Percentiles rank a stretch among this genome's conserved stretches.
Conservation (phyloP, 2,113 vertebrate species). For the Chauna torquata region DNA sequence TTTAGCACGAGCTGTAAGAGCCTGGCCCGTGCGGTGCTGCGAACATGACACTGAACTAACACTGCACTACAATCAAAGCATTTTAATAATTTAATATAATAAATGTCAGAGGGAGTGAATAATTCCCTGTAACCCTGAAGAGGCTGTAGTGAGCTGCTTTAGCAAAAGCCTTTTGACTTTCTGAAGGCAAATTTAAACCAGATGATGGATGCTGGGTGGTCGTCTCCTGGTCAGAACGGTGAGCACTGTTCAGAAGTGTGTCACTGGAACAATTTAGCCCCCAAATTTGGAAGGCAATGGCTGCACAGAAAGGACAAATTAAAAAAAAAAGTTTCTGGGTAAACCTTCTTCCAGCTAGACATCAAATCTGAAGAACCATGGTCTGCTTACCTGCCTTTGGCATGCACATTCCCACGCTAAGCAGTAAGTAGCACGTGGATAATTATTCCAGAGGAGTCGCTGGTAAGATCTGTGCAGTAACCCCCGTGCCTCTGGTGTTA, state of each 20-base stretch:
- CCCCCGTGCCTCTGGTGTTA: background rate
- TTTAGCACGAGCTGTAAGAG: background rate
- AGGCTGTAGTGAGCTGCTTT: conserved; percentile 25
- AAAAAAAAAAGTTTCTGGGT: background rate
- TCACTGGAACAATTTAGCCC: background rate
- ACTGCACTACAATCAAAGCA: conserved; percentile 50
- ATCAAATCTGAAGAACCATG: background rate
- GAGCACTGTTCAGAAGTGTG: background rate
- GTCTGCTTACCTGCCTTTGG: background rate
- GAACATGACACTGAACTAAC: conserved; percentile 64
- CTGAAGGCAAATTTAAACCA: conserved; percentile 47
- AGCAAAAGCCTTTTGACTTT: conserved; percentile 53
- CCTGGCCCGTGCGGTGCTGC: background rate
- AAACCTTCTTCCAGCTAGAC: background rate
- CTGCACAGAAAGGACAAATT: background rate
- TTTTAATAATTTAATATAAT: conserved; percentile 64
- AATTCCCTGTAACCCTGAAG: conserved; percentile 57
- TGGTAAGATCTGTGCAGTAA: background rate
- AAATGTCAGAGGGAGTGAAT: conserved; percentile 65
- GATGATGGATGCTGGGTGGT: conserved; percentile 58
- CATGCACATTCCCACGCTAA: background rate
- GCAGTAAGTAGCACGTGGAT: background rate
- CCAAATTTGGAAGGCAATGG: background rate
- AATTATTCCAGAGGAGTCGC: conserved; percentile 4
- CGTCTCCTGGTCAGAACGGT: conserved; percentile 6